A percentile compares a stretch with the other conserved stretches of the same genome.
These are phyloP conservation scores for Sepiola atlantica DNA, from an alignment of 2,888 invertebrate species.

Conservation along the genomic window DNA sequence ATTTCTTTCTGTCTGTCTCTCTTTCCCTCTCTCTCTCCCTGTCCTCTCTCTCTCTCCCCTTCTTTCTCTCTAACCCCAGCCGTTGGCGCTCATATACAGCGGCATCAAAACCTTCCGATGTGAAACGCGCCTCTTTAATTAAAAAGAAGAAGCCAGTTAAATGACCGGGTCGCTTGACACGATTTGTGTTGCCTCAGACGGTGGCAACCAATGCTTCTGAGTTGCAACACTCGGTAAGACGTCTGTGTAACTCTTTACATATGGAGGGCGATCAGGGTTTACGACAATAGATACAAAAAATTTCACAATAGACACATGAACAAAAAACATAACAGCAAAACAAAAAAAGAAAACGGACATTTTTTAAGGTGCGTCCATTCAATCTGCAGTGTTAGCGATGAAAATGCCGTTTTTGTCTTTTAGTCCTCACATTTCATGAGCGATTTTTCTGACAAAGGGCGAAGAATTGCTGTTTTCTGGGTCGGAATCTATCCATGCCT, in stretches of 20 bases:
- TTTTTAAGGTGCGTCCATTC: no score
- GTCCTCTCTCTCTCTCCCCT: not conserved
- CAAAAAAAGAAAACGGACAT: not conserved
- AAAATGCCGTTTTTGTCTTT: no score
- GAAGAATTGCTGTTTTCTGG: no score
- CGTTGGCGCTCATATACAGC: not conserved
- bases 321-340: not conserved
- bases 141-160: not conserved
- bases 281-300: not conserved
- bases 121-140: slow-evolving; percentile 21
- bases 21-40: not conserved
- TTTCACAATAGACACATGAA: not conserved
- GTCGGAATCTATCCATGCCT: no score
- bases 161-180: not conserved
- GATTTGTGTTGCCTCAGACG: not conserved
- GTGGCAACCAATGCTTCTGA: not conserved
- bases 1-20: no score
- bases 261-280: not conserved
- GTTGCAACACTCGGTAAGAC: not conserved
- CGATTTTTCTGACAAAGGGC: no score
- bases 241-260: not conserved
- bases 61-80: not conserved
- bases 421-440: no score
- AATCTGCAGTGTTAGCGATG: no score
- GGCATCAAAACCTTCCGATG: not conserved